phyloP scores from a whole-genome alignment of 2,797 vertebrate genomes.

The Xyrichtys novacula region DNA sequence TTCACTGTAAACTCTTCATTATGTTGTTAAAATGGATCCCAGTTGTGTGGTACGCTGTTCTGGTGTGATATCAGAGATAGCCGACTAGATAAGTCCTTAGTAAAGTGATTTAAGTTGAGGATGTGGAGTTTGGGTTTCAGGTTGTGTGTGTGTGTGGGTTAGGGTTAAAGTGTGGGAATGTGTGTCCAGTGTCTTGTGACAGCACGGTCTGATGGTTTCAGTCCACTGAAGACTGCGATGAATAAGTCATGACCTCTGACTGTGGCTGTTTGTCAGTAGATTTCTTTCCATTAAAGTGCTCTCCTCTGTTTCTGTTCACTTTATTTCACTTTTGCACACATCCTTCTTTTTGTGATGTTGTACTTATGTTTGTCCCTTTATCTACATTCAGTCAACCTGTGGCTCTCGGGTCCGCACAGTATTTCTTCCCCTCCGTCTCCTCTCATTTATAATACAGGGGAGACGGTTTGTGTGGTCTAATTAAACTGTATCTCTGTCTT shows the following conservation, averaged over 20 bases:
- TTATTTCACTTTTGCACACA: not conserved
- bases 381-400: slow-evolving; percentile 2
- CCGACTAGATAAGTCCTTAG: no score
- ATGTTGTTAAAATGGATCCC: no score
- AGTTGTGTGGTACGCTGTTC: no score
- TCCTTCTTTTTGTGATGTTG: not conserved
- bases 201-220: slow-evolving; percentile 46
- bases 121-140: not conserved
- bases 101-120: no score
- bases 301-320: not conserved
- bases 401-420: not conserved
- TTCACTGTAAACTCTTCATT: no score
- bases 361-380: not conserved
- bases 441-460: slow-evolving; percentile 41
- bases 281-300: slow-evolving; percentile 1
- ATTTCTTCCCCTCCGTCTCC: slow-evolving; percentile 3
- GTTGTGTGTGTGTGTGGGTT: slow-evolving; percentile 3
- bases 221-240: slow-evolving; percentile 34
- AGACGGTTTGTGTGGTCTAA: slow-evolving; percentile 32
- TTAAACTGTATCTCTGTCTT: slow-evolving; percentile 33
- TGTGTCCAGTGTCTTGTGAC: slow-evolving; percentile 34
- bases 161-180: no score
- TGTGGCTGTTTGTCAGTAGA: slow-evolving; percentile 44
- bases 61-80: no score
- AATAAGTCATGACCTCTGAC: slow-evolving; percentile 63